These are phyloP conservation scores for Callipepla californica DNA, from an alignment of 2,113 vertebrate species.

Conservation along the genomic window DNA sequence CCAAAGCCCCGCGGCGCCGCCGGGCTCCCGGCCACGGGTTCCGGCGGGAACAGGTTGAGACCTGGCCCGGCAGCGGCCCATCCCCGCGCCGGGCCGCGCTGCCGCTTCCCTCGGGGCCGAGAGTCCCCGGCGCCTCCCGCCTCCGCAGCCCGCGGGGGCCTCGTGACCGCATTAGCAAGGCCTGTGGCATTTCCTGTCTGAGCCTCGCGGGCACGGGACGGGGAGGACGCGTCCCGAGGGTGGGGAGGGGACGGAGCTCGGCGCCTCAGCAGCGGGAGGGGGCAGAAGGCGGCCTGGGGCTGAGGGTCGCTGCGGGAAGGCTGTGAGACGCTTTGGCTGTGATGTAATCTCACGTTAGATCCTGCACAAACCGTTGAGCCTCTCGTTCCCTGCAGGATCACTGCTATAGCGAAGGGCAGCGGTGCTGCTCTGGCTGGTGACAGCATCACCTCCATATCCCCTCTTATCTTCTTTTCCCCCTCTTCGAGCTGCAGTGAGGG, in stretches of 20 bases:
- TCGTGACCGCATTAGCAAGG: slow-evolving; percentile 10
- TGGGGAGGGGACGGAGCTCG: not conserved
- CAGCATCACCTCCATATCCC: not conserved
- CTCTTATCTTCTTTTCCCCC: not conserved
- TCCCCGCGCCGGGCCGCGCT: not conserved
- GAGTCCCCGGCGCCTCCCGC: not conserved
- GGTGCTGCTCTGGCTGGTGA: not conserved
- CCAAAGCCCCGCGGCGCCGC: not conserved
- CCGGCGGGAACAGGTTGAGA: slow-evolving; percentile 7
- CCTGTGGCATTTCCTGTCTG: slow-evolving; percentile 23
- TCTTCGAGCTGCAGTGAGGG: not conserved
- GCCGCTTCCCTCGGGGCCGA: not conserved
- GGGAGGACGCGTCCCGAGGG: not conserved
- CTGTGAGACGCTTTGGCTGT: not conserved
- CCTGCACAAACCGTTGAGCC: not conserved
- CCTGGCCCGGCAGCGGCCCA: not conserved
- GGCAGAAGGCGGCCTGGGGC: not conserved
- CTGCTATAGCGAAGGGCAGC: not conserved
- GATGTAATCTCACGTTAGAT: not conserved
- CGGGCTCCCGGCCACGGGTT: not conserved
- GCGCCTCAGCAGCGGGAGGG: not conserved
- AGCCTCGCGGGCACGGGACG: not conserved
- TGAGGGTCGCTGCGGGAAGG: not conserved
- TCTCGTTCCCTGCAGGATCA: not conserved
- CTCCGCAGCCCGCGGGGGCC: not conserved